Conservation (phyloP, 2,113 vertebrate species). For the Brienomyrus longianalis region DNA sequence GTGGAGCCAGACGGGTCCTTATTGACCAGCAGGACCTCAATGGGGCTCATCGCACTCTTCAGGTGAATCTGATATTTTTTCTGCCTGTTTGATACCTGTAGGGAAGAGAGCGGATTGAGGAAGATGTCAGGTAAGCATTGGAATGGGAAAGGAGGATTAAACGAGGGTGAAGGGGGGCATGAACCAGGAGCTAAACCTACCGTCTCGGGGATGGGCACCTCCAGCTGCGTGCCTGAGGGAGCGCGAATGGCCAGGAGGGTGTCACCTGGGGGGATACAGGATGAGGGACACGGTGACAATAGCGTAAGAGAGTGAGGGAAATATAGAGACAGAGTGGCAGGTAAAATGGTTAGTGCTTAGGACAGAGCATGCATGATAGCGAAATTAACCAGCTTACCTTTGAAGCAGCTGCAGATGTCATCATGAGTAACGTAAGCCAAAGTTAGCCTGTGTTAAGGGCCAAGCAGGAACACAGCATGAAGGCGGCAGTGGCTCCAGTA, state of each 20-base stretch:
- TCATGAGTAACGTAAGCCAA: constrained; percentile 92
- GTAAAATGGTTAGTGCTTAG: background rate
- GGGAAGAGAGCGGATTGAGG: background rate
- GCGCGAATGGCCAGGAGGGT: constrained; percentile 90
- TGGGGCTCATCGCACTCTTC: constrained; percentile 87
- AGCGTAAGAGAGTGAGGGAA: background rate
- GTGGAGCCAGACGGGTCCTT: constrained; percentile 85
- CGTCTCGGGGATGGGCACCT: constrained; percentile 87
- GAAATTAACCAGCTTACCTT: constrained; percentile 65
- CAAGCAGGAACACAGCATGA: background rate
- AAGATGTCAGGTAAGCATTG: background rate
- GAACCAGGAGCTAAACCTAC: constrained; percentile 53
- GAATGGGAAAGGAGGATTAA: background rate
- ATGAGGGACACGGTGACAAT: background rate
- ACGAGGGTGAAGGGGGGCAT: background rate
- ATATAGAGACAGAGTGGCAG: background rate
- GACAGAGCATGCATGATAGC: background rate
- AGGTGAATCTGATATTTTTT: constrained; percentile 95
- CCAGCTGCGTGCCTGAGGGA: constrained; percentile 84
- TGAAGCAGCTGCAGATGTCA: constrained; percentile 92
- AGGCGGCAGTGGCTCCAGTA: background rate
- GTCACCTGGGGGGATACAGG: constrained; percentile 65
- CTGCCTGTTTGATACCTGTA: constrained; percentile 78
- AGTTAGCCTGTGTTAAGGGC: constrained; percentile 76
- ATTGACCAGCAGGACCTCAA: constrained; percentile 91